Conservation (phyloP, 2,797 vertebrate species). For the Argentina silus region DNA sequence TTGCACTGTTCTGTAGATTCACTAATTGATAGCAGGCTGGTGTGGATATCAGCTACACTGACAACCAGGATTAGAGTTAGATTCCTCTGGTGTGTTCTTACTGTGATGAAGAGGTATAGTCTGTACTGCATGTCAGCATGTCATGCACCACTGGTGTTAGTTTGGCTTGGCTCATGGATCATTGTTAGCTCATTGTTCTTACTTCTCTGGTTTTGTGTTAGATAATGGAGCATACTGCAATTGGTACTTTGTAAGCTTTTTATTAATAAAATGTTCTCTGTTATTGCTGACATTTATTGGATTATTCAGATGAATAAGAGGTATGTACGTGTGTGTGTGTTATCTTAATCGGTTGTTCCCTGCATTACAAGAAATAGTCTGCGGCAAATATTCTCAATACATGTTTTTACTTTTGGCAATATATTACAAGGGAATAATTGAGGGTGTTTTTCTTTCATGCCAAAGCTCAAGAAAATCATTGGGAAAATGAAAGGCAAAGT, state of each 20-base stretch:
- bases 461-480: conserved; percentile 93
- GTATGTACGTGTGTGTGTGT: conserved; percentile 53
- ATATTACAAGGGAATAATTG: neutral
- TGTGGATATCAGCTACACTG: neutral
- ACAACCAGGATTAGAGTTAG: conserved; percentile 1
- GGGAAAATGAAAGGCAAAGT: conserved; percentile 81
- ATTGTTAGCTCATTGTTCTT: neutral
- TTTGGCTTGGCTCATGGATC: conserved; percentile 20
- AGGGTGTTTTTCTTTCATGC: conserved; percentile 16
- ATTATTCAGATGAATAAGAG: conserved; percentile 73
- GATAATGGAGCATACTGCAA: neutral
- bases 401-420: conserved; percentile 1
- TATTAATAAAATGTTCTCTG: conserved; percentile 59
- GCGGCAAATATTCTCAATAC: neutral
- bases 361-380: neutral
- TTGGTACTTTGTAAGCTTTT: conserved; percentile 9
- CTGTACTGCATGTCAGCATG: conserved; percentile 53
- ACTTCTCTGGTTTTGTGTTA: neutral
- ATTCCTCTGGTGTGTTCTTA: conserved; percentile 8
- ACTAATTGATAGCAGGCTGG: neutral
- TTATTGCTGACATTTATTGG: conserved; percentile 73
- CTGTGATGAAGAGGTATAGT: conserved; percentile 19
- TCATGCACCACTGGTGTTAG: conserved; percentile 41
- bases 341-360: neutral
- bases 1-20: neutral